A percentile compares a stretch with the other conserved stretches of the same genome.
These are phyloP conservation scores for Polypedilum vanderplanki DNA, from an alignment of 1,140 invertebrate genomes.

Conservation along the genomic window DNA sequence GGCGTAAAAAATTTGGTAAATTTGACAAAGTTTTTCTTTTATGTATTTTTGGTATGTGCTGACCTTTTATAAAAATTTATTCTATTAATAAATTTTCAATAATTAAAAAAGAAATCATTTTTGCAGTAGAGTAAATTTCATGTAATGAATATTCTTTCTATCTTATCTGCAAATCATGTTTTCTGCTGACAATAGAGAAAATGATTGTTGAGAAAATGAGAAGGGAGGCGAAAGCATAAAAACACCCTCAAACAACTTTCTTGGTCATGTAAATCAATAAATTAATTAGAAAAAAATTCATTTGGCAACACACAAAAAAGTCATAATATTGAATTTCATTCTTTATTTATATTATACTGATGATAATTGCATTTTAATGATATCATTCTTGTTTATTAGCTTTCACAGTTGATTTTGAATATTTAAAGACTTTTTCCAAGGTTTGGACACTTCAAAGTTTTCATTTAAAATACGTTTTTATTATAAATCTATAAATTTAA, in stretches of 20 bases:
- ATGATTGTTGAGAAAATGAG: not conserved
- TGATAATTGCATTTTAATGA: constrained; percentile 1
- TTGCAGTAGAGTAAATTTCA: too few relatives aligned
- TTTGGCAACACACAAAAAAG: not conserved
- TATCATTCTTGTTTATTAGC: not conserved
- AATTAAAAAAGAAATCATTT: too few relatives aligned
- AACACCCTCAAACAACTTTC: not conserved
- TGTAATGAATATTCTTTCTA: not conserved
- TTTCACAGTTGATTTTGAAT: too few relatives aligned
- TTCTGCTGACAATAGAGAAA: not conserved
- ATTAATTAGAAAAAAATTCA: constrained; percentile 16
- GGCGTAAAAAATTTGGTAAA: too few relatives aligned
- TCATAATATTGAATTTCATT: not conserved
- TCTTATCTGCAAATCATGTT: constrained; percentile 4
- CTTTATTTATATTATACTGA: not conserved
- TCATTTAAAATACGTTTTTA: too few relatives aligned
- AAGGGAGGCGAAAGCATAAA: not conserved
- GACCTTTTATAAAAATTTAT: too few relatives aligned
- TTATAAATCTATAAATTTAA: too few relatives aligned
- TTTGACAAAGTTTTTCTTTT: too few relatives aligned
- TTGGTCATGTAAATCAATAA: not conserved
- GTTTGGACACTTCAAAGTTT: too few relatives aligned
- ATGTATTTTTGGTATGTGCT: too few relatives aligned
- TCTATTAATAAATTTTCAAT: too few relatives aligned
- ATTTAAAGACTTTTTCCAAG: too few relatives aligned